These are phyloP conservation scores for Cyphomyrus plagiostoma DNA, from an alignment of 2,113 vertebrate species.

Conservation along the genomic window DNA sequence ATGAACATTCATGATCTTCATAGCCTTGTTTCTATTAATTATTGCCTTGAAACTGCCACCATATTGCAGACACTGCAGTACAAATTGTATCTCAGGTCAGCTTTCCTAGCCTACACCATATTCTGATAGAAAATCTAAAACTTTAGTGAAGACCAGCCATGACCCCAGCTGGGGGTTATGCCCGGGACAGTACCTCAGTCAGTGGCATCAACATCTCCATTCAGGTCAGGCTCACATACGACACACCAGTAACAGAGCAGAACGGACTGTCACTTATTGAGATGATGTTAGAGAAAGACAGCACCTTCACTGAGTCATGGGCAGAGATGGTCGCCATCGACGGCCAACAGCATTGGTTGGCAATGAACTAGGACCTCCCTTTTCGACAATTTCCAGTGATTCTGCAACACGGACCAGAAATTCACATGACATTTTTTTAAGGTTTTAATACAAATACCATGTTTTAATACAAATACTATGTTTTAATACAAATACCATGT, in stretches of 20 bases:
- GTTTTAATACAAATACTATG: background rate
- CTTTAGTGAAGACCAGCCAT: background rate
- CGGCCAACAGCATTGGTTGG: background rate
- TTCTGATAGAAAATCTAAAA: background rate
- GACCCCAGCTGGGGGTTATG: too few species aligned
- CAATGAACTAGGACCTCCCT: background rate
- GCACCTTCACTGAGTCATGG: background rate
- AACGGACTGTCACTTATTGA: background rate
- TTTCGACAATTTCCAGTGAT: background rate
- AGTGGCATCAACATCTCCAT: too few species aligned
- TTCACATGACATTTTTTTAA: background rate
- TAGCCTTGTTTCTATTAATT: background rate
- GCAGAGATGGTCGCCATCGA: background rate
- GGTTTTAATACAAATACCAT: background rate
- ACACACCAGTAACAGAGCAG: background rate
- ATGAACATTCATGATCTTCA: background rate
- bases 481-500: background rate
- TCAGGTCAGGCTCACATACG: too few species aligned
- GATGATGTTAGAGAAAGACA: background rate
- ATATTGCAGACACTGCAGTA: background rate
- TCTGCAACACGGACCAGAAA: background rate
- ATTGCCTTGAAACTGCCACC: background rate
- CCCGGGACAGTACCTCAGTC: too few species aligned
- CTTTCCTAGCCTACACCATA: background rate
- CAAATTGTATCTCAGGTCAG: background rate